Base-by-base conservation (phyloP, 2,888 invertebrate genomes). In the Aplocera efformata region DNA sequence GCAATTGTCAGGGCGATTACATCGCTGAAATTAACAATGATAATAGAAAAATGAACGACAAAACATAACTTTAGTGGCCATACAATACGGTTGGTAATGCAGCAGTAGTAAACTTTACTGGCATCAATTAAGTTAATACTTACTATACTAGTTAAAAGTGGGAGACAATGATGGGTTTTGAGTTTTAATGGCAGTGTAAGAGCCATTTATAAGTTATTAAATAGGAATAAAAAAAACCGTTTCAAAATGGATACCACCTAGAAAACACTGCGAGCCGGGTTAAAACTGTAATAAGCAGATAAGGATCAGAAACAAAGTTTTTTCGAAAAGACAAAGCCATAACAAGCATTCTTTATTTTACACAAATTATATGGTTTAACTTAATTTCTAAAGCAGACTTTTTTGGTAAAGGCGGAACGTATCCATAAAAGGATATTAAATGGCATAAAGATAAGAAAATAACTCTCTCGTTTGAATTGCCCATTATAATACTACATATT, bases 1-100 rank as follows among this genome's bases (percentile, higher is more conserved):
- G 77, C 79, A 78, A 81, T 80, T 81, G 83, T 71, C 63, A 61
- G 61, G 70, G 65, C 78, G 68, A 79, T 79, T 77, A 79, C 76
- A 67, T 75, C 72, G 81, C 77, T 79, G 72, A 79, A 77, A 80
- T 77, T 78, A 78, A 78, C 72, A 69, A 73, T 70, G 63, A 73
- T 73, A 72, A 73, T 72, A 71, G 70, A 65, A 57, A 44, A 56
- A 48, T 43, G 10, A 3, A 39, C 8, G 24, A 20, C 32, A 48
- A 54, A 57, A 53, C 63, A 49, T 49, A 28, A 43, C 63, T 67
- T 54, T 56, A 61, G 65, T 41, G 0, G 1, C 1, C 1, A 9
- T 39, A 11, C 10, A 21, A 64, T 60, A 75, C 43, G 63, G 71
- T 55, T 53, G 39, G 56, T 46, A 66, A 52, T 64, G 1, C 24